Base-by-base conservation (phyloP, 1,140 invertebrate species). In the Drepana arcuata region DNA sequence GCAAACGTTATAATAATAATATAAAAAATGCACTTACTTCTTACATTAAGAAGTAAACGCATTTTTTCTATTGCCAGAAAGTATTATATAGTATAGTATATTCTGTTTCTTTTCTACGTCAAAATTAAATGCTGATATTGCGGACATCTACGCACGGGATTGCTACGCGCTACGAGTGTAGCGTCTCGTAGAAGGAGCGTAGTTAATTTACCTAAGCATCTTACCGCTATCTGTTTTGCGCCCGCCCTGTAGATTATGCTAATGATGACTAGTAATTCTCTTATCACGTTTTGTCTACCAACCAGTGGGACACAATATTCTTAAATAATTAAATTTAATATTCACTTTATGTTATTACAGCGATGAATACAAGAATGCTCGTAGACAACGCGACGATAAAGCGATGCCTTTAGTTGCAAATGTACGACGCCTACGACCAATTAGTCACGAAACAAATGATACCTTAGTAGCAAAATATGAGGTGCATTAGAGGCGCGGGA, bases 161-260 rank as follows among this genome's bases (percentile, higher is more conserved):
- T 5, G 42, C 51, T 66, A 59, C 61, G 48, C 15, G 45, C 41
- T 49, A 46, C 56, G 46, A 29, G 34, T 58, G 71, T 71, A 70
- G 62, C 55, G 25, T 34, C 37, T 34, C 47, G 52, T 53, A 55
- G 49, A 41, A 41, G 29, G 46, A 49, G 42, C 50, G 36, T 45
- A 52, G 45, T 69, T 75, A 79, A 81, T 79, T 81, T 71, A 58
- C 59, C 53, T 81, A 81, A 81, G 77, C 71, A 71, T 47, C 77
- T 81, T 81, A 81, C 53, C 63, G 74, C 70, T 81, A 79, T 79
- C 77, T 60, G 61, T 58, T 37, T 54, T 55, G 64, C 60, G 61
- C 71, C 61, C 60, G 70, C 68, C 57, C 50, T 52, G 45, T 39
- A 61, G 67, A 74, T 81, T 81, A 79, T 81, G 70, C 58, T 65